Evolutionary conservation across 2,797 vertebrate species (phyloP).

Genomic region (Mormyrus proboscirostris): DNA sequence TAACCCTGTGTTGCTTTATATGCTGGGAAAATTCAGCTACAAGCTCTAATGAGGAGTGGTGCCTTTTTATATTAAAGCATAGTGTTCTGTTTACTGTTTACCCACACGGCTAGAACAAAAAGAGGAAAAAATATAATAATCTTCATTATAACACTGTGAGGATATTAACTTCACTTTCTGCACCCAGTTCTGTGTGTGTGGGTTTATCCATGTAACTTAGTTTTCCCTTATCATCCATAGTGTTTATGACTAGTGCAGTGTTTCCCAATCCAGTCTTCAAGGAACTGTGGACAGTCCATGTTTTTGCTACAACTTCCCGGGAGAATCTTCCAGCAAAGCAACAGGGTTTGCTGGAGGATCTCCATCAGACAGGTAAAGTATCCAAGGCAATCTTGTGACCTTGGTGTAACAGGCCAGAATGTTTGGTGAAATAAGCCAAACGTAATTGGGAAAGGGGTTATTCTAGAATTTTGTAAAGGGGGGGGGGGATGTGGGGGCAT

Average conservation of each 20-base stretch:
- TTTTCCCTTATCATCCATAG: background rate
- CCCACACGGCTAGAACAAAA: background rate
- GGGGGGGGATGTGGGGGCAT: background rate
- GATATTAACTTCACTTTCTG: background rate
- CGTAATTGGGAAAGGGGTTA: background rate
- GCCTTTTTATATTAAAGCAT: background rate
- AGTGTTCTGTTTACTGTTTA: background rate
- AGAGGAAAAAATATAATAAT: background rate
- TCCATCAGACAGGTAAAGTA: background rate
- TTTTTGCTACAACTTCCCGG: background rate
- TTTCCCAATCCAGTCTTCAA: background rate
- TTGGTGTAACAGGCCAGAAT: background rate
- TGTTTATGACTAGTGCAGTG: background rate
- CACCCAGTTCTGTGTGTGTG: background rate
- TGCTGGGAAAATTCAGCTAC: background rate
- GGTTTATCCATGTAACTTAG: background rate
- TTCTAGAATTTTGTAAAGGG: background rate
- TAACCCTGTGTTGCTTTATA: background rate
- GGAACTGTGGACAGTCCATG: background rate
- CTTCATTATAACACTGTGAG: background rate
- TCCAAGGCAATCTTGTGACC: background rate
- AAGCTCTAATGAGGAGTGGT: background rate
- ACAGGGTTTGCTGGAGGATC: background rate
- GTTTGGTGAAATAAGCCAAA: background rate
- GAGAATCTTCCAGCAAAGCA: background rate